Evolutionary conservation across 1,140 invertebrate species (phyloP).

Genomic region (Orchesella cincta): DNA sequence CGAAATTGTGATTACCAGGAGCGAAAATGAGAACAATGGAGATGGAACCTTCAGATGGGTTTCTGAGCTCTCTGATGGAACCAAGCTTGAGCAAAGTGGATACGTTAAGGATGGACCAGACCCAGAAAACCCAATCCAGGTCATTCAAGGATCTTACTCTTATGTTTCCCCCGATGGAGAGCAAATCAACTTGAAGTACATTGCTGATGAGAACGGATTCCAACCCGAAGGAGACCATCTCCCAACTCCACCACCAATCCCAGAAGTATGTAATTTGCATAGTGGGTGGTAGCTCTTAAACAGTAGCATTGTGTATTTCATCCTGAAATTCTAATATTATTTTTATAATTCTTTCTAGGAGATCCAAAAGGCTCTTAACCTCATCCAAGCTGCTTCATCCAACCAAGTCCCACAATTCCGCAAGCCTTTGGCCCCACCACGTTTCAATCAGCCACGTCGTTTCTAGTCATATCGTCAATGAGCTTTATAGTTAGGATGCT

Average conservation of each 20-base stretch:
- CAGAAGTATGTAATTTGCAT: too few species aligned
- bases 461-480: not conserved
- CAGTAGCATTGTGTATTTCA: not conserved
- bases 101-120: constrained; percentile 7
- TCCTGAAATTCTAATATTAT: not conserved
- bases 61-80: constrained; percentile 44
- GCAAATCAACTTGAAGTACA: not conserved
- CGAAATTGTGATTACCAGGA: constrained; percentile 34
- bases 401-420: constrained; percentile 1
- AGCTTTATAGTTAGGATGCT: not conserved
- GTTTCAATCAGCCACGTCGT: not conserved
- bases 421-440: not conserved
- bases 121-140: constrained; percentile 53
- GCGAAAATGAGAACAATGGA: constrained; percentile 54
- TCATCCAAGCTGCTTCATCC: not conserved
- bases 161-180: constrained; percentile 23
- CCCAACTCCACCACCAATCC: constrained; percentile 20
- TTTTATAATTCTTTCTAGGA: not conserved
- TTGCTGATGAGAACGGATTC: constrained; percentile 20
- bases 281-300: not conserved
- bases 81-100: constrained; percentile 38
- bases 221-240: not conserved
- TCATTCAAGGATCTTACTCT: not conserved
- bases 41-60: constrained; percentile 52
- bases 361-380: not conserved